Evolutionary conservation across 2,797 vertebrate genomes (phyloP), one percentile per base, ranked within the genome.

Genomic region (Chromis chromis): DNA sequence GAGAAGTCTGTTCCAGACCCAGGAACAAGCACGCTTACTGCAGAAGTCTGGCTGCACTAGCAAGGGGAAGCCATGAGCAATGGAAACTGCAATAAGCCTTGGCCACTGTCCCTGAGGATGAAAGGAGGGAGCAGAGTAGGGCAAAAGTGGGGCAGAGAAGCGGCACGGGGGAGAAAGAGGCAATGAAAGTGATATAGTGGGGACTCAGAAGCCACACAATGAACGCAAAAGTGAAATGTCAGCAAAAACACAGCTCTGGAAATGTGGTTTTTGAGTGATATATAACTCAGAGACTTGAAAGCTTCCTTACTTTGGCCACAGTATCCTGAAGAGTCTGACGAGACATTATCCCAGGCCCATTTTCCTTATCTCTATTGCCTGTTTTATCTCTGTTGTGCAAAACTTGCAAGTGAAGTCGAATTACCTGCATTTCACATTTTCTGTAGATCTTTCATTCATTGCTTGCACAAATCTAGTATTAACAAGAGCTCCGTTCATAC

Each of bases 1-100:
- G 74, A 67, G 39, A 62, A 75, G 76, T 77, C 79, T 78, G 70
- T 75, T 86, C 84, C 86, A 72, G 78, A 74, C 72, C 53, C 71
- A 44, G 81, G 65, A 81, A 80, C 75, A 61, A 70, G 81, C 72
- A 44, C 27, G 54, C 59, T 79, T 54, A 62, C 76, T 85, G 85
- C 79, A 74, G 80, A 40, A 78, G 86, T 83, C 80, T 89, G 85
- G 84, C 83, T 69, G n/a, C 88, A 81, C 84, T 67, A 77, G 78
- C 74, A 36, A 78, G 39, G 85, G 89, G 87, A 93, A 92, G 89
- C 87, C 88, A 86, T 91, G 91, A 92, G 92, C 92, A 94, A 91
- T 92, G 94, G 93, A 94, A 94, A 94, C 71, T 89, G 82, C 86
- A 90, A 65, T 63, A 78, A 86, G 78, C 75, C 82, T 90, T 87